Base-by-base conservation (phyloP, 2,888 invertebrate species). In the Lymantria dispar region DNA sequence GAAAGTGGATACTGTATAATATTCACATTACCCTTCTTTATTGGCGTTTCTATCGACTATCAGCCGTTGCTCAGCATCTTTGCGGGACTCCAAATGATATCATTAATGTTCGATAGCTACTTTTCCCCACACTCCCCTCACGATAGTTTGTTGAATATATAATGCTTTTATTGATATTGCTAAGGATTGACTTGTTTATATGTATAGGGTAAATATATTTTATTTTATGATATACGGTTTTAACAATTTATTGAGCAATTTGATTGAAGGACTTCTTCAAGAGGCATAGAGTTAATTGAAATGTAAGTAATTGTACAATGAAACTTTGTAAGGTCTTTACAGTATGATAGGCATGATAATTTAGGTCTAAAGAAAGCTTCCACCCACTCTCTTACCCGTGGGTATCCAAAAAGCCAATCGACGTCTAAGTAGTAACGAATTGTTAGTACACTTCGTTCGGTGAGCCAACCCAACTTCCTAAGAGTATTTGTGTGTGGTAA, bases 51-150 rank as follows among this genome's bases (percentile, higher is more conserved):
- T 82, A 87, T 88, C 78, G 87, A 76, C 85, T 78, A 86, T 87
- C 85, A 83, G 63, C 68, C 75, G 76, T 80, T 80, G 78, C 84
- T 85, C 80, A 83, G 85, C 87, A 80, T 84, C 81, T 87, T 85
- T 78, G 83, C 73, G 80, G 81, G 80, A 74, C 76, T 81, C 71
- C 68, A 76, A 87, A 87, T 88, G 86, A 83, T 78, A 72, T 78
- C 85, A 84, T 87, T 87, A 87, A 87, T 87, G 85, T 83, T 79
- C 80, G 77, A 80, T 80, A 76, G 73, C 76, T 69, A 77, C 80
- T 81, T 80, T 78, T 73, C 71, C 76, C 78, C 75, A 56, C 54
- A 69, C 70, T 66, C 51, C 69, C 72, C 55, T 58, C 52, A 49
- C 43, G 74, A 77, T 78, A 83, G 78, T 82, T 78, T 68, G 68